A percentile compares a stretch with the other conserved stretches of the same genome.
Evolutionary conservation across 1,140 invertebrate genomes (phyloP).

Genomic region (Anastatus disparis): DNA sequence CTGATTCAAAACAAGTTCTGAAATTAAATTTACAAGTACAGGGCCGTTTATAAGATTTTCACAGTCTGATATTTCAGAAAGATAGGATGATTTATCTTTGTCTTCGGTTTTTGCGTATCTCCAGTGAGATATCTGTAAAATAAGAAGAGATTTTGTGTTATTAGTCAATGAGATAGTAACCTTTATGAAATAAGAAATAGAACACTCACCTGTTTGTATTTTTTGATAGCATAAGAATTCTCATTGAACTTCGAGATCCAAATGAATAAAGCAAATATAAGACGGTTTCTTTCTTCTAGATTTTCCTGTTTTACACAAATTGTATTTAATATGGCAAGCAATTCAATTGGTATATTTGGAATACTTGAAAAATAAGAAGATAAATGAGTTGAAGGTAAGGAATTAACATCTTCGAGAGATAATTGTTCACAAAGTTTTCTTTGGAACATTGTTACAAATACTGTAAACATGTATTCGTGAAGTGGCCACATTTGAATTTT

Average conservation of each 20-base stretch:
- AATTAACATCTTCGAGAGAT: neutral
- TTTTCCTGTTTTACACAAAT: constrained; percentile 34
- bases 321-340: constrained; percentile 50
- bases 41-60: constrained; percentile 41
- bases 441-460: constrained; percentile 49
- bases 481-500: constrained; percentile 61
- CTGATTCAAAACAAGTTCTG: constrained; percentile 50
- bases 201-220: constrained; percentile 32
- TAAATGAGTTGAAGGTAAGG: constrained; percentile 13
- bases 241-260: constrained; percentile 44
- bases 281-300: constrained; percentile 12
- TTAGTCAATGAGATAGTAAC: too few relatives aligned
- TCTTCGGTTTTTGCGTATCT: neutral
- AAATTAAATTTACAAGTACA: constrained; percentile 52
- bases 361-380: constrained; percentile 32
- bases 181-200: neutral
- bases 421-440: constrained; percentile 42
- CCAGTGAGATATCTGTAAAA: constrained; percentile 31
- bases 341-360: constrained; percentile 53
- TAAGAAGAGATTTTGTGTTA: neutral
- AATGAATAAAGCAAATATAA: constrained; percentile 48
- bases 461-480: constrained; percentile 59
- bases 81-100: neutral
- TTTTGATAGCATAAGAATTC: constrained; percentile 45
- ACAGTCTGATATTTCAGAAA: neutral